These are phyloP conservation scores for Lycopodina hypogea DNA, from an alignment of 37 sponge, comb jelly and placozoan genomes.

Conservation along the genomic window DNA sequence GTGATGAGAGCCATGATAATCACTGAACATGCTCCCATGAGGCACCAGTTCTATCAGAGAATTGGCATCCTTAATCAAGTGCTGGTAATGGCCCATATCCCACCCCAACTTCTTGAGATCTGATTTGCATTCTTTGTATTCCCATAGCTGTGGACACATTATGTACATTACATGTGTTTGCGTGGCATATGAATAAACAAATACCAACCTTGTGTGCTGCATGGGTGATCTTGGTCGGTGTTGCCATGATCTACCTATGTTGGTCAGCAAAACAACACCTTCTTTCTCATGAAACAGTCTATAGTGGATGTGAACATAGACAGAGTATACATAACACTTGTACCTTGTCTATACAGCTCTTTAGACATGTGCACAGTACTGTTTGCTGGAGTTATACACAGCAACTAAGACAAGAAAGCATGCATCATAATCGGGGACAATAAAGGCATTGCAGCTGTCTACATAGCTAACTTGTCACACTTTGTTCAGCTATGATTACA, in stretches of 20 bases:
- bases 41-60: constrained; percentile 2
- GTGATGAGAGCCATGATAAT: constrained; percentile 12
- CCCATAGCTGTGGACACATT: constrained; percentile 59
- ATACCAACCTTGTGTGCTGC: constrained; percentile 64
- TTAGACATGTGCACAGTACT: neutral
- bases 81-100: constrained; percentile 47
- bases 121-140: constrained; percentile 49
- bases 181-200: too few relatives aligned
- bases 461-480: too few relatives aligned
- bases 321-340: neutral
- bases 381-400: too few relatives aligned
- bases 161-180: neutral
- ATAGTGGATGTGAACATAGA: neutral
- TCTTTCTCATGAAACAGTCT: constrained; percentile 53
- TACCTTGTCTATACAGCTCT: too few relatives aligned
- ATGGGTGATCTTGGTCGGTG: constrained; percentile 57
- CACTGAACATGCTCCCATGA: constrained; percentile 12
- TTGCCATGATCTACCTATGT: constrained; percentile 56
- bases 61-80: neutral
- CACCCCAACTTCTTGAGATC: constrained; percentile 68
- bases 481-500: too few relatives aligned
- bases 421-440: too few relatives aligned
- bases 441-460: too few relatives aligned
- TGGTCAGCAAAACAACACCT: constrained; percentile 37
- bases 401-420: too few relatives aligned